Conservation (phyloP, 2,113 vertebrate genomes). For the Capra hircus region DNA sequence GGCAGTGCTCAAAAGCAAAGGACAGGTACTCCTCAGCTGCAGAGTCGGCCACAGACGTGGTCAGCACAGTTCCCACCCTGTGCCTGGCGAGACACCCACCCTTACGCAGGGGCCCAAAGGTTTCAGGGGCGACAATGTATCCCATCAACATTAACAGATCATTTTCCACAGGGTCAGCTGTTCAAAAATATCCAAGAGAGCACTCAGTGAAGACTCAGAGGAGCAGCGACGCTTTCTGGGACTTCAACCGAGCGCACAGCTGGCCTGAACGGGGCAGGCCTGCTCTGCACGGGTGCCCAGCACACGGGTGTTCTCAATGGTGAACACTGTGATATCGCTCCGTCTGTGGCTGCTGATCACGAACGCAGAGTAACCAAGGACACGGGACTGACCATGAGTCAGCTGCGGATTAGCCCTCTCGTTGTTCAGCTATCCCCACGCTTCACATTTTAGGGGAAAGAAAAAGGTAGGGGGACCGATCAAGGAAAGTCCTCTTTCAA, state of each 20-base stretch:
- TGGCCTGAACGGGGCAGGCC: background rate
- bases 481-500: background rate
- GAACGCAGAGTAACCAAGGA: background rate
- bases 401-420: accelerated
- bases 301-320: too few species aligned
- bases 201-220: background rate
- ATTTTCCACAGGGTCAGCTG: too few species aligned
- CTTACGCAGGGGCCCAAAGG: background rate
- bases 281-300: background rate
- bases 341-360: background rate
- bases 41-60: background rate
- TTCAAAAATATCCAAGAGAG: background rate
- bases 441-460: background rate
- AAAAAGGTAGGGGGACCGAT: background rate
- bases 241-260: accelerated
- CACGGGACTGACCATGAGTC: background rate
- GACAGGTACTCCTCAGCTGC: conserved; percentile 95
- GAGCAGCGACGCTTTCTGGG: background rate
- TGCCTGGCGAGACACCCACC: background rate
- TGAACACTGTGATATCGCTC: accelerated
- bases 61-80: background rate
- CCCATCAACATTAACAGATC: accelerated
- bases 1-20: conserved; percentile 94
- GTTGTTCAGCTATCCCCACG: background rate
- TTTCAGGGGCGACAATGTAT: background rate